phyloP scores from a whole-genome alignment of 2,113 vertebrate genomes.

The Phylloscopus trochilus region DNA sequence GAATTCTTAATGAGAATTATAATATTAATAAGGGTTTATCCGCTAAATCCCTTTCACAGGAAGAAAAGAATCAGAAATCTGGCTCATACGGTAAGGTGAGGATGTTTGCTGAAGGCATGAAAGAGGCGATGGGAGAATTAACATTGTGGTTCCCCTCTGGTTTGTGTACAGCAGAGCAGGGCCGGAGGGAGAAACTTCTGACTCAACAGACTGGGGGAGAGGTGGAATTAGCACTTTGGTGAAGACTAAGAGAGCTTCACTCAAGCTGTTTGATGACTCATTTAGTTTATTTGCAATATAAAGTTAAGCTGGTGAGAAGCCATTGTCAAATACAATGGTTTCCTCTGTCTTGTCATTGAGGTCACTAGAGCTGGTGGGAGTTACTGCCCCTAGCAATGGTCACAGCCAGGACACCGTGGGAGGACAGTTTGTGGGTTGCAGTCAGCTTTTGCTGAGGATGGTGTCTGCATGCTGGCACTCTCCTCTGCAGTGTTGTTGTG shows the following conservation, averaged over 20 bases:
- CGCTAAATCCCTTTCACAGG: background rate
- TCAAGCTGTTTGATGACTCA: background rate
- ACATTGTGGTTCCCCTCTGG: background rate
- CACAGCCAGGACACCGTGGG: background rate
- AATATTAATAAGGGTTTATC: background rate
- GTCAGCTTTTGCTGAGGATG: background rate
- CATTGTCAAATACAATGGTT: background rate
- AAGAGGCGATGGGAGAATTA: background rate
- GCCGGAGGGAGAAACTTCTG: background rate
- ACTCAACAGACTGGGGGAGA: background rate
- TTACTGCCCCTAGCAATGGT: background rate
- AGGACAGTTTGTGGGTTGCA: background rate
- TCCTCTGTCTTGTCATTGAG: background rate
- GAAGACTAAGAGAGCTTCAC: background rate
- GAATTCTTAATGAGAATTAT: background rate
- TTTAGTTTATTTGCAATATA: background rate
- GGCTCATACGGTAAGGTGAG: background rate
- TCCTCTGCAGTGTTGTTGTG: rapidly evolving
- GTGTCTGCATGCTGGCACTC: background rate
- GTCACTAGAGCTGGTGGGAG: background rate
- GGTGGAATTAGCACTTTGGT: background rate
- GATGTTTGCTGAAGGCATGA: background rate
- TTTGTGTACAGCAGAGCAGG: background rate
- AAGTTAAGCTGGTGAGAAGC: background rate
- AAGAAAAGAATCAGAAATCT: background rate